Percentiles rank a stretch among this genome's conserved stretches.
Conservation (phyloP, 2,113 vertebrate species). For the Poecile atricapillus region DNA sequence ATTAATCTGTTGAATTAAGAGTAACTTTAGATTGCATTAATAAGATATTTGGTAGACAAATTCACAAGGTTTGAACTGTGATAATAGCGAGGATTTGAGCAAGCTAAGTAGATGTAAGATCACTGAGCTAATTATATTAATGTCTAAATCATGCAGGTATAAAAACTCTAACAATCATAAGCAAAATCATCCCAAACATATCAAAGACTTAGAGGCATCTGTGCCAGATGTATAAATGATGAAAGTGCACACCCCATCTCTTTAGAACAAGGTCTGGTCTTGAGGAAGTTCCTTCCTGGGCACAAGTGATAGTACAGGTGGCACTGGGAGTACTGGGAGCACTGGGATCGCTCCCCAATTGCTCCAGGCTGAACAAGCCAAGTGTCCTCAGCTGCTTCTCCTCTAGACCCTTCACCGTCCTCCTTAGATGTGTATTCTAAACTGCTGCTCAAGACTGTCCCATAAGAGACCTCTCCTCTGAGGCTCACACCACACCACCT, state of each 20-base stretch:
- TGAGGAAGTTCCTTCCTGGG: neutral
- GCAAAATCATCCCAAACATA: neutral
- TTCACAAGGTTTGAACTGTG: neutral
- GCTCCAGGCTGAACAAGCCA: neutral
- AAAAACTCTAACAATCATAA: neutral
- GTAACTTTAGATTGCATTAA: neutral
- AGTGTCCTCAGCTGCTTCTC: neutral
- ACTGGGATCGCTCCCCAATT: neutral
- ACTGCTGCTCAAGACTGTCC: neutral
- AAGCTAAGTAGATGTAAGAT: neutral
- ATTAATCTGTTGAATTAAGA: neutral
- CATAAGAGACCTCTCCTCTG: neutral
- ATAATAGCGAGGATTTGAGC: neutral
- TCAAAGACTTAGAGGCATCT: neutral
- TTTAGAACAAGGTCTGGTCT: neutral
- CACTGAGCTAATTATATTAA: neutral
- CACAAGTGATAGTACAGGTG: neutral
- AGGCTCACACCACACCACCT: neutral
- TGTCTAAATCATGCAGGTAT: neutral
- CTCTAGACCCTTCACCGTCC: neutral
- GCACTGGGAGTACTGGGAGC: neutral
- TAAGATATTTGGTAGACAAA: neutral
- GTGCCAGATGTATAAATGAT: neutral
- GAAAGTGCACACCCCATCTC: neutral
- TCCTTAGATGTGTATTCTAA: accelerated